A percentile compares a stretch with the other conserved stretches of the same genome.
phyloP scores from a whole-genome alignment of 2,888 invertebrate species.

The Cephus pygmeus region DNA sequence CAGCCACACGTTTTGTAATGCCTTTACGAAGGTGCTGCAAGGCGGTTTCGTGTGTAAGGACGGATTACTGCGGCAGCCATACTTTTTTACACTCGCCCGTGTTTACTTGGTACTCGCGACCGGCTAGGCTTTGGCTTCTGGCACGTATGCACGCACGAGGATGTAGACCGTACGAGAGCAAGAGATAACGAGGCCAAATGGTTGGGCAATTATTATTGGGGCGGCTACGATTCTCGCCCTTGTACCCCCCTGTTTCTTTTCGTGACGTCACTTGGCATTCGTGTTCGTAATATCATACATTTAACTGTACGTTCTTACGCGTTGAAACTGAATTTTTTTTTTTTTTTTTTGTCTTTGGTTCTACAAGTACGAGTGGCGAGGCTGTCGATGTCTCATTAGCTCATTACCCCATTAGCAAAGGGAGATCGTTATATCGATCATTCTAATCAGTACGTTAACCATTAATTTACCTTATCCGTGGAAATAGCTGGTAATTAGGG shows the following conservation, averaged over 20 bases:
- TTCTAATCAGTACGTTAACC: neutral
- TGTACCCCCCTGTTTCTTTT: neutral
- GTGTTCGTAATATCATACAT: neutral
- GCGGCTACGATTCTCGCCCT: neutral
- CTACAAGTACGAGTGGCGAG: neutral
- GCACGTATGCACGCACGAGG: neutral
- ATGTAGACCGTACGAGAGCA: neutral
- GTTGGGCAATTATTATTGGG: neutral
- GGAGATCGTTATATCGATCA: neutral
- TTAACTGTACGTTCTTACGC: neutral
- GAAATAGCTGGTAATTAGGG: neutral
- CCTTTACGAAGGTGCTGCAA: neutral
- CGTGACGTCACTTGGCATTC: neutral
- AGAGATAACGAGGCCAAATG: neutral
- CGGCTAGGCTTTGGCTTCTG: neutral
- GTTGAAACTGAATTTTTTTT: neutral
- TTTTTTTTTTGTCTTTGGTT: neutral
- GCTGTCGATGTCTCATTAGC: neutral
- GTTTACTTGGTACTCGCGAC: neutral
- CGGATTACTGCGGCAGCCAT: constrained; percentile 45
- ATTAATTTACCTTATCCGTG: neutral
- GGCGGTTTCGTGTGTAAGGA: neutral
- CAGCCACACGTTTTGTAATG: neutral
- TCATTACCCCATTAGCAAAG: neutral
- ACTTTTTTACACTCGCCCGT: constrained; percentile 33